These are phyloP conservation scores for Ptilodon capucinus DNA, from an alignment of 2,888 invertebrate species.

Conservation along the genomic window DNA sequence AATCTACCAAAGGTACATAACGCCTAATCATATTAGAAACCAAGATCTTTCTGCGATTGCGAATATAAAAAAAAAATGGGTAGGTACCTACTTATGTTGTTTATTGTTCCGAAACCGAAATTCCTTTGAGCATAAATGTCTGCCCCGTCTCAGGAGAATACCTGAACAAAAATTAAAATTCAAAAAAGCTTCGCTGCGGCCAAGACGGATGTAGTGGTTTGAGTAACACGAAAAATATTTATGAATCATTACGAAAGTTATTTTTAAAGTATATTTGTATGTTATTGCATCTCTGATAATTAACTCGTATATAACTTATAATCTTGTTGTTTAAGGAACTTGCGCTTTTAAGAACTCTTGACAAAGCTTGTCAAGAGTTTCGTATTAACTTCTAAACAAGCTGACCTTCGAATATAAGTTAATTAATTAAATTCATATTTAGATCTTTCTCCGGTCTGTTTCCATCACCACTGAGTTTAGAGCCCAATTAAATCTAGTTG, in stretches of 20 bases:
- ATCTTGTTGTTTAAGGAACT: too few species aligned
- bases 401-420: conserved; percentile 7
- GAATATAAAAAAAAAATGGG: too few species aligned
- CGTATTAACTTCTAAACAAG: neutral
- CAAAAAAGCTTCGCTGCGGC: neutral
- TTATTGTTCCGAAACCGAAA: neutral
- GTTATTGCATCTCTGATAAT: too few species aligned
- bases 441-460: conserved; percentile 53
- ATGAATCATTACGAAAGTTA: conserved; percentile 19
- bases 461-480: conserved; percentile 36
- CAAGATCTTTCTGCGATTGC: too few species aligned
- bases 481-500: conserved; percentile 47
- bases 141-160: neutral
- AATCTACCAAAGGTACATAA: too few species aligned
- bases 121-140: neutral
- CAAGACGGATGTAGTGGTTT: conserved; percentile 11
- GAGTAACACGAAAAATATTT: conserved; percentile 13
- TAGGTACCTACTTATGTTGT: too few species aligned
- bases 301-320: too few species aligned
- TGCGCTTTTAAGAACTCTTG: too few species aligned
- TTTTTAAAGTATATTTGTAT: neutral
- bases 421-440: conserved; percentile 30
- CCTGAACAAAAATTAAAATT: neutral
- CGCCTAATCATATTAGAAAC: too few species aligned
- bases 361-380: too few species aligned